Conservation (phyloP, 2,888 invertebrate genomes). For the Folsomia candida region DNA sequence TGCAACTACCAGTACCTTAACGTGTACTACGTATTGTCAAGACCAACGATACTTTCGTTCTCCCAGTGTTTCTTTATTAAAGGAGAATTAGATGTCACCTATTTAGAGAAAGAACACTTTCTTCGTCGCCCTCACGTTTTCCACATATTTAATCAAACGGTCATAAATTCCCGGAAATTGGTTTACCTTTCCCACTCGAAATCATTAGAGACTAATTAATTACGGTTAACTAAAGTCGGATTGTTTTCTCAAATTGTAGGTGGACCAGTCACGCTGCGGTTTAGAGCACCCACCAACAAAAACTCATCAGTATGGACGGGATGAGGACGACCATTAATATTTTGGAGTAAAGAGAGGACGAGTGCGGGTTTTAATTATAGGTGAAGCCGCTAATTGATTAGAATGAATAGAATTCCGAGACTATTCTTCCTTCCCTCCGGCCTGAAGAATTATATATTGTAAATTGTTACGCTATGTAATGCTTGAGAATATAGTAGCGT, state of each 20-base stretch:
- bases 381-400: neutral
- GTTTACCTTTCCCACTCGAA: neutral
- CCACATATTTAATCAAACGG: neutral
- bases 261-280: neutral
- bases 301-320: neutral
- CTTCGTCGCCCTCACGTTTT: neutral
- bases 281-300: neutral
- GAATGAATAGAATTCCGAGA: neutral
- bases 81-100: too few relatives aligned
- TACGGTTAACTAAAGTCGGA: neutral
- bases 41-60: too few relatives aligned
- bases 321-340: neutral
- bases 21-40: too few relatives aligned
- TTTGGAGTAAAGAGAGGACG: neutral
- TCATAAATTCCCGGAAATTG: neutral
- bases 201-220: neutral
- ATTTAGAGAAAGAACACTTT: too few relatives aligned
- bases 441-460: too few relatives aligned
- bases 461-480: too few relatives aligned
- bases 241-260: neutral
- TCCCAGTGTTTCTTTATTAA: too few relatives aligned
- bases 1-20: too few relatives aligned
- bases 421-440: neutral
- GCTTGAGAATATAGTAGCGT: too few relatives aligned
- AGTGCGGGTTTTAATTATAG: neutral